Base-by-base conservation (phyloP, 1,140 invertebrate genomes). In the Brachionus asplanchnoidis region DNA sequence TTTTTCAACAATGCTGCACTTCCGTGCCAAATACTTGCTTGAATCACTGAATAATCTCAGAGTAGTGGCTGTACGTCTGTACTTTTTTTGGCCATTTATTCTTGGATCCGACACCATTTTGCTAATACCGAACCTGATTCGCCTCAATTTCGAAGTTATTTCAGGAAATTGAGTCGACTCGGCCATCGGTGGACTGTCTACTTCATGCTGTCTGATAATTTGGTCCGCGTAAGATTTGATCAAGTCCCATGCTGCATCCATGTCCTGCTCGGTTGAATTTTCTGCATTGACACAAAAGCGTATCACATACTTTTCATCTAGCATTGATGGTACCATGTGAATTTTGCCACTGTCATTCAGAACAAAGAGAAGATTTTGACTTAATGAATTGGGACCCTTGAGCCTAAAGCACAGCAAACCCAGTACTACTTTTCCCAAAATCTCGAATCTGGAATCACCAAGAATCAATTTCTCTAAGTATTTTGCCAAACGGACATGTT, bases 301-400 rank as follows among this genome's bases (percentile, higher is more conserved):
- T 86, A 99, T 99, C 2, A 92, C 89, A 88, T 95, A 97, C 23
- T 75, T 84, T 40, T 97, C 95, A 87, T 95, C 95, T 1, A 92
- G 87, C 40, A 97, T 93, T 42, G 96, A 95, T 0, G 97, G 97
- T 3, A 99, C 95, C 96, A 99, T 98, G 88, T 99, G 97, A 75
- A 99, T 90, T 88, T 95, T 95, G 7, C 97, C 97, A 5, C 95
- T 97, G 78, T 95, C 96, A 87, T 99, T 99, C 85, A 99, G 97
- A 70, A 93, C 93, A 75, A 95, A 95, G 77, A 99, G 90, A 3
- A 99, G 90, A 88, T 95, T 96, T 89, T 98, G 95, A 89, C 98
- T 99, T 14, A 97, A 87, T 86, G 94, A 93, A 87, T 98, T 95
- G 9, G 93, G 92, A 32, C 95, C 96, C 89, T 94, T 95, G 8